phyloP scores from a whole-genome alignment of 2,888 invertebrate species.

The Dendrolimus pini region DNA sequence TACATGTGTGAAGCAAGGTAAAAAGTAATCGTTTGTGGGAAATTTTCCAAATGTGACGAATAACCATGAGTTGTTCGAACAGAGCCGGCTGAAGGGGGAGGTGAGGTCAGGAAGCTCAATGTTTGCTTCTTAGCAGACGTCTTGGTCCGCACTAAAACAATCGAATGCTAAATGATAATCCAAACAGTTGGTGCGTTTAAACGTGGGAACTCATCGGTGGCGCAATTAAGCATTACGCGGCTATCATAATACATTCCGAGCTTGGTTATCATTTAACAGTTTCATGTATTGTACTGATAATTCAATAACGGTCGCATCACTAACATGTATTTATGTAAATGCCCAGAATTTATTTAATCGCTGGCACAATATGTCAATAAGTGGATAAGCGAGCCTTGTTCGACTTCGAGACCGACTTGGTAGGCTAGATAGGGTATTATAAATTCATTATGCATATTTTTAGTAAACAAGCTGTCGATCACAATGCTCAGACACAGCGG shows the following conservation, averaged over 20 bases:
- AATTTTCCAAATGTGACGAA: not conserved
- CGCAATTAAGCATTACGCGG: slow-evolving; percentile 61
- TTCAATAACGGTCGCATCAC: not conserved
- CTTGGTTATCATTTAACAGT: slow-evolving; percentile 3
- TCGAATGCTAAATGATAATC: slow-evolving; percentile 71
- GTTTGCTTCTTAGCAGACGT: slow-evolving; percentile 64
- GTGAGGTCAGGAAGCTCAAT: slow-evolving; percentile 51
- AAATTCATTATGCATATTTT: slow-evolving; percentile 77
- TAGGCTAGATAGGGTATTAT: slow-evolving; percentile 60
- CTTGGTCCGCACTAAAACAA: slow-evolving; percentile 73
- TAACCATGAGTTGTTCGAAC: not conserved
- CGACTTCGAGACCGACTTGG: slow-evolving; percentile 41
- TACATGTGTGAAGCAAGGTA: not conserved
- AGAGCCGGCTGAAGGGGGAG: slow-evolving; percentile 12
- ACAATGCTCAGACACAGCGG: slow-evolving; percentile 67
- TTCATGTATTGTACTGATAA: not conserved
- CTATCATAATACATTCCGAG: slow-evolving; percentile 36
- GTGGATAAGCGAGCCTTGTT: slow-evolving; percentile 21
- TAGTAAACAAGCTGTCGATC: slow-evolving; percentile 77
- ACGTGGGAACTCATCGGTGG: slow-evolving; percentile 70
- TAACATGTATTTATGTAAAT: not conserved
- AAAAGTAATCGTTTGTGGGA: not conserved
- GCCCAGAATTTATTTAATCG: slow-evolving; percentile 7
- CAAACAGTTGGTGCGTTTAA: slow-evolving; percentile 70
- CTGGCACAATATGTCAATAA: not conserved